These are phyloP conservation scores for Perithous albicinctus DNA, from an alignment of 2,888 invertebrate genomes.

Conservation along the genomic window DNA sequence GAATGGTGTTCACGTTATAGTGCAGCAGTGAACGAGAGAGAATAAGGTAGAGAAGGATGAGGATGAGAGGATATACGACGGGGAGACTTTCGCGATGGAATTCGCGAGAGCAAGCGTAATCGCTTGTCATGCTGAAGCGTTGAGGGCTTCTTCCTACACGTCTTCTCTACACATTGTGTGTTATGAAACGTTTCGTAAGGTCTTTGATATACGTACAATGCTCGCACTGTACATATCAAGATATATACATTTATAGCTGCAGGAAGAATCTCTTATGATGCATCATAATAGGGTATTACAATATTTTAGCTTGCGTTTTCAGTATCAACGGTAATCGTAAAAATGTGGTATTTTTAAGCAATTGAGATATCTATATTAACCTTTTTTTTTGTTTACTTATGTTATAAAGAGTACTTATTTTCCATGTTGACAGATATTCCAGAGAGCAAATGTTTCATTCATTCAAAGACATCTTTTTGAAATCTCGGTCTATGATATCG, in stretches of 20 bases:
- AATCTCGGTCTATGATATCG: too few species aligned
- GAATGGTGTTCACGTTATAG: slow-evolving; percentile 26
- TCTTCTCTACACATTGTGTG: neutral
- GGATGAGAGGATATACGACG: slow-evolving; percentile 11
- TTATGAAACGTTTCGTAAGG: slow-evolving; percentile 23
- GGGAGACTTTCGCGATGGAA: slow-evolving; percentile 52
- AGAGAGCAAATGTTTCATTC: too few species aligned
- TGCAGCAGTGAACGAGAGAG: slow-evolving; percentile 32
- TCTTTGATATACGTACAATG: slow-evolving; percentile 20
- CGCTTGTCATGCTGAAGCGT: slow-evolving; percentile 50
- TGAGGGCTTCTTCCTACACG: slow-evolving; percentile 14
- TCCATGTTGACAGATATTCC: too few species aligned
- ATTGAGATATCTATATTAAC: neutral
- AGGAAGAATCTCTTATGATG: neutral
- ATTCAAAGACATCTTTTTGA: too few species aligned
- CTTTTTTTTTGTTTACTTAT: neutral
- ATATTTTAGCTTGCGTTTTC: neutral
- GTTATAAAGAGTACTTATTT: too few species aligned
- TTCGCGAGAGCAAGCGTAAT: slow-evolving; percentile 46
- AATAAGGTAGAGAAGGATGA: slow-evolving; percentile 17
- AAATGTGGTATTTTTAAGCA: neutral
- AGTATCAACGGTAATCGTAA: neutral
- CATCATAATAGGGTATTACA: neutral
- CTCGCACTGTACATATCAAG: neutral
- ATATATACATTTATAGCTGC: neutral